Evolutionary conservation across 2,797 vertebrate species (phyloP).

Genomic region (Diplodus sargus): DNA sequence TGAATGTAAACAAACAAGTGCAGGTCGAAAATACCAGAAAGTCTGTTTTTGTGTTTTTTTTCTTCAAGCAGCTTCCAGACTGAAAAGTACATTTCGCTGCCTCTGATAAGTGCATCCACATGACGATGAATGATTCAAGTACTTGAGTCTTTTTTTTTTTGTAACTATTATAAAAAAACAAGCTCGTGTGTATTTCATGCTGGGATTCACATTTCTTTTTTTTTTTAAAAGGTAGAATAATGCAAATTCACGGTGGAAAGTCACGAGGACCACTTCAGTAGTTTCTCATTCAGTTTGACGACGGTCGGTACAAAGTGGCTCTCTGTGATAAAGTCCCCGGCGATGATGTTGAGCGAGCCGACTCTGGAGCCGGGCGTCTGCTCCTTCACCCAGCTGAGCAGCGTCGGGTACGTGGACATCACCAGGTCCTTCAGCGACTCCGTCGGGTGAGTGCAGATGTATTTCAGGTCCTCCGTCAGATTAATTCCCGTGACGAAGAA

Average conservation of each 20-base stretch:
- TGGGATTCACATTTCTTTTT: conserved; percentile 46
- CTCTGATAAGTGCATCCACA: conserved; percentile 60
- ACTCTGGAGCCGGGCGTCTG: conserved; percentile 86
- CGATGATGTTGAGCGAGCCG: conserved; percentile 90
- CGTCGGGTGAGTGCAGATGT: conserved; percentile 88
- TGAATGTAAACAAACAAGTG: conserved; percentile 73
- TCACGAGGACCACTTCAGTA: conserved; percentile 78
- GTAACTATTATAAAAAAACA: conserved; percentile 47
- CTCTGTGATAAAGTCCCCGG: conserved; percentile 91
- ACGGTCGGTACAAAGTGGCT: conserved; percentile 87
- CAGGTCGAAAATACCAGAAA: conserved; percentile 49
- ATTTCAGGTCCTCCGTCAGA: conserved; percentile 90
- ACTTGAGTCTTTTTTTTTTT: conserved; percentile 53
- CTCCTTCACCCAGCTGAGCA: conserved; percentile 88
- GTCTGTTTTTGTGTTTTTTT: conserved; percentile 12
- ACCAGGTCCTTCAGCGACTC: conserved; percentile 91
- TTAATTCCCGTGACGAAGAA: conserved; percentile 96
- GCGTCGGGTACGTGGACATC: conserved; percentile 84
- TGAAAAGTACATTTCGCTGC: conserved; percentile 44
- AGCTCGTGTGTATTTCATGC: conserved; percentile 66
- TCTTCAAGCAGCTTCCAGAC: conserved; percentile 45
- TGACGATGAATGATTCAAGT: conserved; percentile 70
- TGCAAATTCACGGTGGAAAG: conserved; percentile 6
- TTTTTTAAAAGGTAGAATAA: conserved; percentile 5
- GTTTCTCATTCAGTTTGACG: conserved; percentile 89